phyloP scores from a whole-genome alignment of 1,140 invertebrate species.

The Platyura marginata region DNA sequence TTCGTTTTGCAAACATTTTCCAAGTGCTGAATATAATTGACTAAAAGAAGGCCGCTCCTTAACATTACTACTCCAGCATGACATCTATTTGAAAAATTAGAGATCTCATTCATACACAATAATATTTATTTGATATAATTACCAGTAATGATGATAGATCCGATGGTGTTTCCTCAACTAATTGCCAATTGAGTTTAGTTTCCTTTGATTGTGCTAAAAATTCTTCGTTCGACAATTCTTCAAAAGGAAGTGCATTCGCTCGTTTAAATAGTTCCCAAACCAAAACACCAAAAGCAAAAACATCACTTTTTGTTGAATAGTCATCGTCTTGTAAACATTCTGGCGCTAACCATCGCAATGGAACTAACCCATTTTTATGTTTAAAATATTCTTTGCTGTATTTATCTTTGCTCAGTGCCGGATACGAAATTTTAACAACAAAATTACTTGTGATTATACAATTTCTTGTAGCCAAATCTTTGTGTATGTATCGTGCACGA shows the following conservation, averaged over 20 bases:
- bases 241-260: constrained; percentile 71
- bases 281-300: constrained; percentile 77
- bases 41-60: constrained; percentile 40
- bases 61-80: constrained; percentile 39
- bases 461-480: constrained; percentile 83
- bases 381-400: constrained; percentile 74
- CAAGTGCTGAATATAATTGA: constrained; percentile 17
- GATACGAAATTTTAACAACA: constrained; percentile 65
- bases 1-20: constrained; percentile 18
- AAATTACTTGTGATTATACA: constrained; percentile 71
- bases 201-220: constrained; percentile 50
- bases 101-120: too few relatives aligned
- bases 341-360: constrained; percentile 70
- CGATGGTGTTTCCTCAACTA: constrained; percentile 40
- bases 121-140: too few relatives aligned
- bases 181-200: constrained; percentile 42
- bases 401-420: constrained; percentile 64
- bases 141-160: constrained; percentile 40
- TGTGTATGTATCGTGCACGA: constrained; percentile 19
- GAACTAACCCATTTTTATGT: constrained; percentile 57
- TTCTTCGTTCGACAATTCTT: constrained; percentile 57
- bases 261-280: constrained; percentile 64
- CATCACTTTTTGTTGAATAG: constrained; percentile 85
- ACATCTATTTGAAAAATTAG: not conserved
- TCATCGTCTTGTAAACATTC: constrained; percentile 82